A percentile compares a stretch with the other conserved stretches of the same genome.
Evolutionary conservation across 2,888 invertebrate species (phyloP).

Genomic region (Pseudococcus viburni): DNA sequence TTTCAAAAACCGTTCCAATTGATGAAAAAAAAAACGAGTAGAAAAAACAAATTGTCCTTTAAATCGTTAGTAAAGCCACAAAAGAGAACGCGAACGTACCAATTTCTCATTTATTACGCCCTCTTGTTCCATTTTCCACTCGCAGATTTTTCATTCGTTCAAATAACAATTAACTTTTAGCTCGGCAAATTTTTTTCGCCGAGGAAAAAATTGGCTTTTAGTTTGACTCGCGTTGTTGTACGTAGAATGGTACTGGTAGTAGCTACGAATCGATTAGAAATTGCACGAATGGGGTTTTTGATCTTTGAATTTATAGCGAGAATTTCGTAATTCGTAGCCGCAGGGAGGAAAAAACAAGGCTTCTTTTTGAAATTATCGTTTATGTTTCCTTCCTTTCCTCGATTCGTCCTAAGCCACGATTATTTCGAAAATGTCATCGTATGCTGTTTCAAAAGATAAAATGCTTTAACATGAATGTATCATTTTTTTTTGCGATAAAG

Average conservation of each 20-base stretch:
- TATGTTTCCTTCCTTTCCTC: neutral
- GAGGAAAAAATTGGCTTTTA: constrained; percentile 3
- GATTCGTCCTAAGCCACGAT: neutral
- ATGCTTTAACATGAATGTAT: neutral
- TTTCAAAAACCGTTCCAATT: constrained; percentile 12
- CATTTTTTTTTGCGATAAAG: neutral
- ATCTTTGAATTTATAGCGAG: constrained; percentile 8
- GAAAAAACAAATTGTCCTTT: constrained; percentile 24
- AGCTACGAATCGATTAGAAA: constrained; percentile 11
- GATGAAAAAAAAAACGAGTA: neutral
- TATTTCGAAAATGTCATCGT: neutral
- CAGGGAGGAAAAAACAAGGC: neutral
- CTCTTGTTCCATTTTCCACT: constrained; percentile 3
- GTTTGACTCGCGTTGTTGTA: neutral
- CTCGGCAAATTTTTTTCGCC: neutral
- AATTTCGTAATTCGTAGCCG: neutral
- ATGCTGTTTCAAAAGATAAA: neutral
- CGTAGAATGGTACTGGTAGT: neutral
- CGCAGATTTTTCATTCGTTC: constrained; percentile 31
- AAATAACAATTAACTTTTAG: constrained; percentile 27
- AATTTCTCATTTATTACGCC: constrained; percentile 35
- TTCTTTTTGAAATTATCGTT: neutral
- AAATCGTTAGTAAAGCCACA: constrained; percentile 29
- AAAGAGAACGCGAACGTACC: constrained; percentile 17
- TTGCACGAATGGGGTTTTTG: constrained; percentile 22